phyloP scores from a whole-genome alignment of 2,113 vertebrate species.

The Gallinago media region DNA sequence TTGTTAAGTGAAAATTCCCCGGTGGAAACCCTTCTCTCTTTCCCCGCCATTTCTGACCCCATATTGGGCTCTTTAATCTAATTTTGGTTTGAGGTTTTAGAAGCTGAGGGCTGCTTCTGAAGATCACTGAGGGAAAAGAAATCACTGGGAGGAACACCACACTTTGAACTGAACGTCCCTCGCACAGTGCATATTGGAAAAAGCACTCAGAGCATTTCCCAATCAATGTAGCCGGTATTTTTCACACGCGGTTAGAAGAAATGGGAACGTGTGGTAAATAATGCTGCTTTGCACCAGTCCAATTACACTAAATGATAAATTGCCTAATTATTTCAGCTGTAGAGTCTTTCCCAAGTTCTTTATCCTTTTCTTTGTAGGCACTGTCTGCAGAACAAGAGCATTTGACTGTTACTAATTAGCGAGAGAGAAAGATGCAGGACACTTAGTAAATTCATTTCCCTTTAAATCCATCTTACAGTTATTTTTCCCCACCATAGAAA shows the following conservation, averaged over 20 bases:
- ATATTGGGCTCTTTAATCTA: slow-evolving; percentile 69
- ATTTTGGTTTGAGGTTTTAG: slow-evolving; percentile 64
- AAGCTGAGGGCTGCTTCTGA: slow-evolving; percentile 58
- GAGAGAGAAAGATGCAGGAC: slow-evolving; percentile 44
- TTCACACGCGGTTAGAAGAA: slow-evolving; percentile 41
- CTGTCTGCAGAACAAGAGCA: slow-evolving; percentile 47
- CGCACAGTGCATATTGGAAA: slow-evolving; percentile 25
- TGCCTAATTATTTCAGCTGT: slow-evolving; percentile 60
- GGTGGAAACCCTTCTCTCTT: slow-evolving; percentile 1
- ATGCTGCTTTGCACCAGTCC: slow-evolving; percentile 51
- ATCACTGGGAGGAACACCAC: slow-evolving; percentile 56
- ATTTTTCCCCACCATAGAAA: not conserved
- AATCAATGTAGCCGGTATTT: slow-evolving; percentile 32
- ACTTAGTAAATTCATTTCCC: slow-evolving; percentile 40
- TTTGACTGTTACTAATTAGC: slow-evolving; percentile 70
- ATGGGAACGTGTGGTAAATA: slow-evolving; percentile 58
- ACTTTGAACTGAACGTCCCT: slow-evolving; percentile 36
- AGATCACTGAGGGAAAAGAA: slow-evolving; percentile 66
- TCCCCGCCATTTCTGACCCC: slow-evolving; percentile 51
- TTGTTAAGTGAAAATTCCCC: slow-evolving; percentile 59
- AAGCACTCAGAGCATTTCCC: slow-evolving; percentile 17
- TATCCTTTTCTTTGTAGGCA: slow-evolving; percentile 49
- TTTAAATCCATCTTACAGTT: slow-evolving; percentile 46
- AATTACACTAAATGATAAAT: slow-evolving; percentile 70
- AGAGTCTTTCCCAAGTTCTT: slow-evolving; percentile 46